Evolutionary conservation across 2,888 invertebrate species (phyloP).

Genomic region (Meloe dianella): DNA sequence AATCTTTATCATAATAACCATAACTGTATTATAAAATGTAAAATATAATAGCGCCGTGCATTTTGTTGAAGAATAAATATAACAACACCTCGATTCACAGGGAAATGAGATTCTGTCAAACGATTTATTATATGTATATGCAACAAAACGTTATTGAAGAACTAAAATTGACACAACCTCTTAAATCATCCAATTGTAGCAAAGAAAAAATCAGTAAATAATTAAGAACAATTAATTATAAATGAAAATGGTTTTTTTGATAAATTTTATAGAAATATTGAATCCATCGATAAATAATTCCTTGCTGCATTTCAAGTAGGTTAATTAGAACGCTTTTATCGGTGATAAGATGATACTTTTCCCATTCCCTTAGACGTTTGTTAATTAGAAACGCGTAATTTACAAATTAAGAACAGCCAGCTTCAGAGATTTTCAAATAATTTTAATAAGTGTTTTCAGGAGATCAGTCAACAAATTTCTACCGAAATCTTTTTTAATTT

Average conservation of each 20-base stretch:
- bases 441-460: neutral
- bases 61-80: neutral
- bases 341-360: constrained; percentile 4
- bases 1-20: too few relatives aligned
- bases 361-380: neutral
- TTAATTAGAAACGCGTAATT: constrained; percentile 8
- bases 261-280: neutral
- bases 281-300: neutral
- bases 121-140: neutral
- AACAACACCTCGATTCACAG: neutral
- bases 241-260: neutral
- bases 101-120: constrained; percentile 6
- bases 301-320: neutral
- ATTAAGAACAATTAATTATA: neutral
- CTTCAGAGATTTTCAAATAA: neutral
- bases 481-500: neutral
- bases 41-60: too few relatives aligned
- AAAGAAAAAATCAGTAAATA: neutral
- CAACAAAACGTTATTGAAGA: constrained; percentile 5
- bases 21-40: too few relatives aligned
- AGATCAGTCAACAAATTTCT: neutral
- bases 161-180: neutral
- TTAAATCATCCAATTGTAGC: constrained; percentile 1
- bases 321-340: constrained; percentile 10
- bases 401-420: neutral